These are phyloP conservation scores for Drosophila formosana DNA, from an alignment of 2,888 invertebrate species.

Conservation along the genomic window DNA sequence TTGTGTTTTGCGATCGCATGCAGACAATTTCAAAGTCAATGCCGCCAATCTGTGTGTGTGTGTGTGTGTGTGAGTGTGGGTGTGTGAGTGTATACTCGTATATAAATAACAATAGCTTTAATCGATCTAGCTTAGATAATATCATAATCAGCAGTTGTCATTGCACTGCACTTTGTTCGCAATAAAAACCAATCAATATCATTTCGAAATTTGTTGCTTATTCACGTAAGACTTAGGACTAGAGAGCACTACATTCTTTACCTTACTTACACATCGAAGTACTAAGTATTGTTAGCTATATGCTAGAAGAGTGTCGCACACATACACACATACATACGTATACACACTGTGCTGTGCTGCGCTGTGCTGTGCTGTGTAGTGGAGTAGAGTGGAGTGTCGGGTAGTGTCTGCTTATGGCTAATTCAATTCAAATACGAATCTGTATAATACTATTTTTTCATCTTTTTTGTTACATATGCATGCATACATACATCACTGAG, in stretches of 20 bases:
- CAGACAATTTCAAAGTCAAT: conserved; percentile 1
- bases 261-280: conserved; percentile 3
- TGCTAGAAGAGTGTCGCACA: neutral
- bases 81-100: conserved; percentile 16
- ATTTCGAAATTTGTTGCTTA: conserved; percentile 32
- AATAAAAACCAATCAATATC: conserved; percentile 69
- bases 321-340: neutral
- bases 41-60: neutral
- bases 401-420: conserved; percentile 5
- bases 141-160: conserved; percentile 58
- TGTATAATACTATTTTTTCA: neutral
- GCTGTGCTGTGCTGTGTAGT: neutral
- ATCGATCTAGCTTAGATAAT: conserved; percentile 57
- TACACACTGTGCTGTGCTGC: neutral
- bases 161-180: conserved; percentile 53
- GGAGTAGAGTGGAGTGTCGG: no score
- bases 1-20: neutral
- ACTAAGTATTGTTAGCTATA: neutral
- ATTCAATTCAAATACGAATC: conserved; percentile 23
- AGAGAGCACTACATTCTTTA: conserved; percentile 5
- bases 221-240: conserved; percentile 5
- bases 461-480: conserved; percentile 5
- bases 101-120: conserved; percentile 57
- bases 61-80: conserved; percentile 7
- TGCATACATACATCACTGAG: conserved; percentile 17